These are phyloP conservation scores for Baronia brevicornis DNA, from an alignment of 2,888 invertebrate genomes.

Conservation along the genomic window DNA sequence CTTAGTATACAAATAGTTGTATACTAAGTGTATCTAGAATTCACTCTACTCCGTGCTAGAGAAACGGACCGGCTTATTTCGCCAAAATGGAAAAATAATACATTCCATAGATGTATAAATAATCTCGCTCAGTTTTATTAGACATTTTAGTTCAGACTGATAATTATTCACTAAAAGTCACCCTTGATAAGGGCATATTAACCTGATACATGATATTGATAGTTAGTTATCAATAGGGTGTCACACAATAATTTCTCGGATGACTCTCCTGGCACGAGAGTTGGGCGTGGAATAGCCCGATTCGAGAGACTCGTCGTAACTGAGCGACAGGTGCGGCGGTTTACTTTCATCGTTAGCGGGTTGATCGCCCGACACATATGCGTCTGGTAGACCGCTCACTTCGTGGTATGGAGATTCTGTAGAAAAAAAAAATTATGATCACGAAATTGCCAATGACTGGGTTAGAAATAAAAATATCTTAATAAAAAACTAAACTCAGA, in stretches of 20 bases:
- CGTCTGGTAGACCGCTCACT: constrained; percentile 93
- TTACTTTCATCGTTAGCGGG: constrained; percentile 87
- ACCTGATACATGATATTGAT: background rate
- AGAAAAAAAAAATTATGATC: constrained; percentile 15
- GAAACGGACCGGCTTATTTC: no score
- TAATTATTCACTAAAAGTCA: no score
- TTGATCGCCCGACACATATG: constrained; percentile 84
- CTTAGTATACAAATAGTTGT: no score
- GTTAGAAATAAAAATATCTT: no score
- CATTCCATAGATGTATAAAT: no score
- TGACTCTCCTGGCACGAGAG: constrained; percentile 92
- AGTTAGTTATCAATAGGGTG: background rate
- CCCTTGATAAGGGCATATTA: no score
- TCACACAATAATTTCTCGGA: constrained; percentile 95
- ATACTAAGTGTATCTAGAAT: no score
- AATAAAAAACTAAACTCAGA: no score
- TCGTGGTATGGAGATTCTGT: constrained; percentile 95
- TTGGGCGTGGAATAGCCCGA: constrained; percentile 96
- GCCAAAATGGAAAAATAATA: no score
- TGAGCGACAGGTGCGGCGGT: constrained; percentile 90
- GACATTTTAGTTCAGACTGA: no score
- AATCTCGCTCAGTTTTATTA: no score
- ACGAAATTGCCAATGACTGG: background rate
- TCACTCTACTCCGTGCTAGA: no score
- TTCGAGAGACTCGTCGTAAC: constrained; percentile 94